These are phyloP conservation scores for Pecten maximus DNA, from an alignment of 2,888 invertebrate species.

Conservation along the genomic window DNA sequence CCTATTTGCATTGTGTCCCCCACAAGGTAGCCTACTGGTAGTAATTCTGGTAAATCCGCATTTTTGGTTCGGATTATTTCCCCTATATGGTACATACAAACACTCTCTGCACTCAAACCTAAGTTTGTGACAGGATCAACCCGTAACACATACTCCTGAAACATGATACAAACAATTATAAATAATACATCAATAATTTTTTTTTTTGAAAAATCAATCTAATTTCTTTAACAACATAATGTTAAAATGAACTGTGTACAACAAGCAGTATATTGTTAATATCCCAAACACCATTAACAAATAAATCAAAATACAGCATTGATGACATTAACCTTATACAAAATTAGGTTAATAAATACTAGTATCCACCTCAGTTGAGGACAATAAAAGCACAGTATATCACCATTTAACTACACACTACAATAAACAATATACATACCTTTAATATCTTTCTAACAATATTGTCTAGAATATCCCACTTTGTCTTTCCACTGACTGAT, in stretches of 20 bases:
- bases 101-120: conserved; percentile 92
- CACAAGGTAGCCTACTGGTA: conserved; percentile 96
- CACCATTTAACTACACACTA: neutral
- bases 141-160: conserved; percentile 91
- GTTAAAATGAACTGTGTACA: too few species aligned
- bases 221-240: too few species aligned
- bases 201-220: too few species aligned
- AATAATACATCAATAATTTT: neutral
- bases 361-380: neutral
- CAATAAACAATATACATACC: conserved; percentile 62
- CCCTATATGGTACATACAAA: conserved; percentile 96
- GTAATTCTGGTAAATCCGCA: conserved; percentile 89
- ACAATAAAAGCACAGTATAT: neutral
- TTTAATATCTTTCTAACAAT: conserved; percentile 95
- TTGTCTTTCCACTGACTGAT: conserved; percentile 94
- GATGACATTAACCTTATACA: conserved; percentile 8
- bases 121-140: conserved; percentile 96
- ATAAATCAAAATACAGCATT: neutral
- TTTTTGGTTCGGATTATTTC: conserved; percentile 85
- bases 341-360: neutral
- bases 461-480: conserved; percentile 97
- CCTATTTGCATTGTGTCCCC: conserved; percentile 85
- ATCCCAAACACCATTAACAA: neutral
- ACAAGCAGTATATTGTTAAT: too few species aligned
- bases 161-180: conserved; percentile 47